These are phyloP conservation scores for Leptoclinus maculatus DNA, from an alignment of 2,797 vertebrate species.

Conservation along the genomic window DNA sequence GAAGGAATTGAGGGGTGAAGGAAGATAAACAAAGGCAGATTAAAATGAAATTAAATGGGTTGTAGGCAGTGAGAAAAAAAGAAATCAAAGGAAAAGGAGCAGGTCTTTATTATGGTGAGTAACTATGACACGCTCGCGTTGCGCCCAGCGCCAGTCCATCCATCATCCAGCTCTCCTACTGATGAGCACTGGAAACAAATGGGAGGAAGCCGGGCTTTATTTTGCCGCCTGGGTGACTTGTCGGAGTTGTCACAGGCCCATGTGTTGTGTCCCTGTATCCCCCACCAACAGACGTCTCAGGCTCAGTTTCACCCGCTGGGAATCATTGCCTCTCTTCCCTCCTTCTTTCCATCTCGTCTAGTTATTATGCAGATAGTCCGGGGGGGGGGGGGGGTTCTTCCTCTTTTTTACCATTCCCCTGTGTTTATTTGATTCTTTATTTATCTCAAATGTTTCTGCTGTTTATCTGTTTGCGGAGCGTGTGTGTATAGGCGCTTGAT, in stretches of 20 bases:
- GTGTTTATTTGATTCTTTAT: conserved; percentile 76
- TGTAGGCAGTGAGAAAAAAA: conserved; percentile 40
- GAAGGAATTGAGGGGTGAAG: conserved; percentile 10
- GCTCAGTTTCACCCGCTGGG: conserved; percentile 74
- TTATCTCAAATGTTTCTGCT: conserved; percentile 76
- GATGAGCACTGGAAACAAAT: conserved; percentile 80
- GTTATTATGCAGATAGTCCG: conserved; percentile 72
- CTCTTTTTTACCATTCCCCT: conserved; percentile 41
- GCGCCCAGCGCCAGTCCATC: conserved; percentile 82
- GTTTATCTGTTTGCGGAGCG: conserved; percentile 65
- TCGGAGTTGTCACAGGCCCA: conserved; percentile 72
- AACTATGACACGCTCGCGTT: conserved; percentile 74
- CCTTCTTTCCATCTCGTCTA: conserved; percentile 57
- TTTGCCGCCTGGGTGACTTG: conserved; percentile 80
- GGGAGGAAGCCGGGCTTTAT: conserved; percentile 75
- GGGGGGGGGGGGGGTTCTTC: neutral
- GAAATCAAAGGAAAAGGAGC: conserved; percentile 53
- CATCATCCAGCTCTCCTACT: conserved; percentile 78
- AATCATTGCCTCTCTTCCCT: conserved; percentile 58
- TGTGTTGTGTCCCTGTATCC: conserved; percentile 65
- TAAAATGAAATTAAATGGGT: conserved; percentile 61
- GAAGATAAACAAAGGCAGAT: conserved; percentile 40
- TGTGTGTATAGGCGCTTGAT: conserved; percentile 59
- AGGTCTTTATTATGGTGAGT: conserved; percentile 77
- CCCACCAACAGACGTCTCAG: conserved; percentile 57